A percentile compares a stretch with the other conserved stretches of the same genome.
phyloP scores from a whole-genome alignment of 2,113 vertebrate species.

The Camelus bactrianus region DNA sequence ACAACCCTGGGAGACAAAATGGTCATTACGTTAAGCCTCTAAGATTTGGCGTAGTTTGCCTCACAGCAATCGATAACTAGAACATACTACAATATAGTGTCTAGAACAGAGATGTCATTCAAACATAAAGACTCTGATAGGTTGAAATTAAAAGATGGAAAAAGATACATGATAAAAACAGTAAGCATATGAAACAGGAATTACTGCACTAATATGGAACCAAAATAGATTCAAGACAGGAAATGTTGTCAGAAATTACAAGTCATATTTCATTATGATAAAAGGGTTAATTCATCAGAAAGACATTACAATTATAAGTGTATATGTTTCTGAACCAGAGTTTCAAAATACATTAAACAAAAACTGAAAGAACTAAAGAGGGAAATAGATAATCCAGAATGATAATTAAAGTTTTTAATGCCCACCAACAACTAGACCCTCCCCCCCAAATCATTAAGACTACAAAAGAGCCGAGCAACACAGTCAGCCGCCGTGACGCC shows the following conservation, averaged over 20 bases:
- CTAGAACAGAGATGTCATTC: not conserved
- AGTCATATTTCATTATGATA: not conserved
- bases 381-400: constrained; percentile 5
- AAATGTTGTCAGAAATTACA: not conserved
- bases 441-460: not conserved
- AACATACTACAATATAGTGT: not conserved
- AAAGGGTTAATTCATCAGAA: not conserved
- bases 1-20: not conserved
- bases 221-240: constrained; percentile 21
- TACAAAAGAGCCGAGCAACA: not conserved
- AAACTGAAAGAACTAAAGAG: not conserved
- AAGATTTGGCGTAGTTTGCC: not conserved
- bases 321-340: constrained; percentile 31
- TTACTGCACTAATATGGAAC: not conserved
- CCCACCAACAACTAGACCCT: not conserved
- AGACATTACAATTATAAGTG: not conserved
- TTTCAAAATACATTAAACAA: constrained; percentile 36
- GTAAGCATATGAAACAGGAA: not conserved
- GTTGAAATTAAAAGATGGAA: not conserved
- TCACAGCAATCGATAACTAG: not conserved
- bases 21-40: not conserved
- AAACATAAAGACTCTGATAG: not conserved
- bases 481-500: not conserved
- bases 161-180: not conserved
- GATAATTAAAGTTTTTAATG: constrained; percentile 29